Evolutionary conservation across 2,113 vertebrate genomes (phyloP), one percentile per base, ranked within the genome.

Genomic region (Onychostoma macrolepis): DNA sequence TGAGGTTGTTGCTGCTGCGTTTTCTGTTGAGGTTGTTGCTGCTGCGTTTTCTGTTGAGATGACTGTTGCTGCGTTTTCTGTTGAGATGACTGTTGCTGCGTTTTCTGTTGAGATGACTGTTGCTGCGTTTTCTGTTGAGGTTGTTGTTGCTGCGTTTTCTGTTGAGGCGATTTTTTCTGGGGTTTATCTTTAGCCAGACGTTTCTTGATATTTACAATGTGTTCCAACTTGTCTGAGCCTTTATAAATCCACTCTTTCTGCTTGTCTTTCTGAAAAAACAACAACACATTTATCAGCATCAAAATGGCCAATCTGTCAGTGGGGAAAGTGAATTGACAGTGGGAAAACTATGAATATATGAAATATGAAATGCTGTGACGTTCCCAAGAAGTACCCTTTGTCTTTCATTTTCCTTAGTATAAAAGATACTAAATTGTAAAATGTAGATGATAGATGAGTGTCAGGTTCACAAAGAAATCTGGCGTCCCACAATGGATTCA

Each of bases 161-260:
- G 50, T 53, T 53, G 50, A 53, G 50, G 2, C 0, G 50, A 5
- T 53, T 53, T 0, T n/a, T 41, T 56, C 50, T 84, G 76, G 4
- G 8, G 19, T 26, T 5, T 90, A 28, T 82, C 3, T 0, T 93
- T 93, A 48, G 93, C 91, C 0, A 94, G 93, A 58, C 94, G 92
- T 0, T 94, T 87, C 86, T 94, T 97, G 92, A 96, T 93, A 88
- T 91, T 96, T 87, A 96, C 96, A 90, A 97, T 96, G 83, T 96
- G 95, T 87, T 98, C 95, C 10, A 99, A 92, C 48, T 96, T 95
- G 0, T 94, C 95, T 41, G 98, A 99, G 0, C 98, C 98, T 15
- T 96, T 91, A 88, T 98, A 98, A 82, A 99, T 92, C 98, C 97
- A 98, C 86, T 97, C 96, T 0, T 95, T 96, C 1, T 95, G 95